Conservation (phyloP, 53 echinoderm and acorn worm species). For the Mesocentrotus franciscanus region DNA sequence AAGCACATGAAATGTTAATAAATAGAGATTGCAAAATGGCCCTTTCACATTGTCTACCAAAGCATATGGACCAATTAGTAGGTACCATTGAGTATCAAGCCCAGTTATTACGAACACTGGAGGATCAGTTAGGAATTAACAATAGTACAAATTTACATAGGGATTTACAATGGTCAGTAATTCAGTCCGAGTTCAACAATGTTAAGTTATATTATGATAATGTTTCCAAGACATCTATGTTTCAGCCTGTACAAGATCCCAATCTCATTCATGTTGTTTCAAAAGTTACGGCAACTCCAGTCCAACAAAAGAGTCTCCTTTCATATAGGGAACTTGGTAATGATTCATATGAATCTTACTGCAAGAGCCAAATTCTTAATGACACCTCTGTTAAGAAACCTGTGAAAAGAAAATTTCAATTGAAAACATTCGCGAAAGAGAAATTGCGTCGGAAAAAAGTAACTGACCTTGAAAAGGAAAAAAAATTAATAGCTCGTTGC, state of each 20-base stretch:
- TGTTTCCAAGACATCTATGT: slow-evolving; percentile 23
- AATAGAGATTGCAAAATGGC: slow-evolving; percentile 75
- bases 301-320: slow-evolving; percentile 35
- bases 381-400: slow-evolving; percentile 54
- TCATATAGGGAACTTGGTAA: slow-evolving; percentile 39
- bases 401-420: slow-evolving; percentile 49
- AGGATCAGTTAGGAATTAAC: slow-evolving; percentile 46
- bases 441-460: slow-evolving; percentile 70
- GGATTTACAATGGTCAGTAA: slow-evolving; percentile 39
- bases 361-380: slow-evolving; percentile 41
- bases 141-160: slow-evolving; percentile 23
- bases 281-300: background rate
- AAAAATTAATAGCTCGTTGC: slow-evolving; percentile 69
- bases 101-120: slow-evolving; percentile 31
- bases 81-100: slow-evolving; percentile 53
- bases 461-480: slow-evolving; percentile 76
- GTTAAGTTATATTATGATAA: slow-evolving; percentile 39
- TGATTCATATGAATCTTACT: slow-evolving; percentile 56
- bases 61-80: slow-evolving; percentile 58
- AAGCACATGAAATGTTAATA: slow-evolving; percentile 79
- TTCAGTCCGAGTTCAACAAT: slow-evolving; percentile 49
- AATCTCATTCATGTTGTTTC: slow-evolving; percentile 21
- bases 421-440: slow-evolving; percentile 75
- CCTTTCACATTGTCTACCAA: slow-evolving; percentile 58
- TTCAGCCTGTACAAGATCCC: background rate